Percentiles rank a stretch among this genome's conserved stretches.
Evolutionary conservation across 1,140 invertebrate genomes (phyloP).

Genomic region (Hestina assimilis): DNA sequence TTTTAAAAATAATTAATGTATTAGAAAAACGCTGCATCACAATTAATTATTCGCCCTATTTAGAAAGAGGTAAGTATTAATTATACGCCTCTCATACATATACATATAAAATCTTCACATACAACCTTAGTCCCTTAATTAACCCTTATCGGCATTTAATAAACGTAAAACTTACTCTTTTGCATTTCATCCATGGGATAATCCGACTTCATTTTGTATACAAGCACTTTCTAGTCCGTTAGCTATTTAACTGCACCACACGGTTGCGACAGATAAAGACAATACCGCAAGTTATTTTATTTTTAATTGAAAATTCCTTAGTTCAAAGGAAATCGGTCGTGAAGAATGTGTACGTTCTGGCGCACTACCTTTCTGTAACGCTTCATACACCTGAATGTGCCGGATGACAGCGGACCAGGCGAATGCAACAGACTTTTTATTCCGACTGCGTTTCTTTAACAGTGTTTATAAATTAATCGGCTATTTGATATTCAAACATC

Average conservation of each 20-base stretch:
- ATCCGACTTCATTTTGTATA: slow-evolving; percentile 72
- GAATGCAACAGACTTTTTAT: slow-evolving; percentile 57
- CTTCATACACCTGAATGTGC: slow-evolving; percentile 59
- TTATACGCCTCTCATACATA: too few species aligned
- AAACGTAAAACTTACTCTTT: slow-evolving; percentile 60
- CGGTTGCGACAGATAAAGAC: slow-evolving; percentile 43
- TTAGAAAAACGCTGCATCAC: too few species aligned
- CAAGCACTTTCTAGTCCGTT: slow-evolving; percentile 43
- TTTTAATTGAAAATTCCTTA: slow-evolving; percentile 57
- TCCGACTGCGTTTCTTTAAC: slow-evolving; percentile 38
- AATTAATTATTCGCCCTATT: too few species aligned
- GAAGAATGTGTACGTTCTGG: slow-evolving; percentile 24
- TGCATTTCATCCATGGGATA: slow-evolving; percentile 75
- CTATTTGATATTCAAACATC: slow-evolving; percentile 35
- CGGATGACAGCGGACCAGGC: slow-evolving; percentile 52
- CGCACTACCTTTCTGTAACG: slow-evolving; percentile 57
- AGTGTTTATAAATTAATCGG: slow-evolving; percentile 52
- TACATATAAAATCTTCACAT: too few species aligned
- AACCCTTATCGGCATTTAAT: not conserved
- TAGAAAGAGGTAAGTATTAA: too few species aligned
- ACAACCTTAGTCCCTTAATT: too few species aligned
- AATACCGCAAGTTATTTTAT: slow-evolving; percentile 47
- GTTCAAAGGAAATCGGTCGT: slow-evolving; percentile 23
- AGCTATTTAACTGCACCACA: slow-evolving; percentile 43
- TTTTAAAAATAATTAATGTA: too few species aligned